These are phyloP conservation scores for Trachemys scripta DNA, from an alignment of 2,113 vertebrate species.

Conservation along the genomic window DNA sequence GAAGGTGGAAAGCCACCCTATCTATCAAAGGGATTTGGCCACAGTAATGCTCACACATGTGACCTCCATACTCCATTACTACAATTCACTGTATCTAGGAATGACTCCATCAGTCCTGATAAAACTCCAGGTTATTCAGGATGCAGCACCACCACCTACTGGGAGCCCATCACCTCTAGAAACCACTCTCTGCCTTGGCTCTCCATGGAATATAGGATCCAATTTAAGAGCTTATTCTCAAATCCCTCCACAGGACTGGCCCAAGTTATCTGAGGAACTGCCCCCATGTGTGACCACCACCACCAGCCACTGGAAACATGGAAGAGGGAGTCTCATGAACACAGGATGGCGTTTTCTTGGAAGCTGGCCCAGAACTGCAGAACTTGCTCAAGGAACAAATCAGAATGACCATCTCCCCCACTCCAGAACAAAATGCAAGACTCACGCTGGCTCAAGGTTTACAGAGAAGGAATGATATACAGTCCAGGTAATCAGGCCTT, in stretches of 20 bases:
- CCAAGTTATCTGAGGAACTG: accelerated
- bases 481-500: accelerated
- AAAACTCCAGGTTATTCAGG: background rate
- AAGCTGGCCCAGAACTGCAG: background rate
- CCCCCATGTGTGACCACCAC: background rate
- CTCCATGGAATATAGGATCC: background rate
- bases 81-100: background rate
- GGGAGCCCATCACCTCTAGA: accelerated
- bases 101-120: background rate
- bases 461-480: accelerated
- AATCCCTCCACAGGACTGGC: accelerated
- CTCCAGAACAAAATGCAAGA: background rate
- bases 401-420: accelerated
- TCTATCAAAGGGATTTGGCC: accelerated
- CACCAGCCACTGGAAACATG: background rate
- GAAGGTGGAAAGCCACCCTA: background rate
- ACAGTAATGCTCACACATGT: background rate
- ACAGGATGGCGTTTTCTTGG: background rate
- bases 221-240: background rate
- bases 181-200: background rate
- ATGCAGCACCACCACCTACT: background rate
- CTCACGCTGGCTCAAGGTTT: background rate
- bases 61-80: background rate
- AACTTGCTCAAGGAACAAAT: background rate
- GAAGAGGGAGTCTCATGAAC: background rate